These are phyloP conservation scores for Pelagia noctiluca DNA, from an alignment of 30 jellyfish, hydroid and myxozoan genomes.

Conservation along the genomic window DNA sequence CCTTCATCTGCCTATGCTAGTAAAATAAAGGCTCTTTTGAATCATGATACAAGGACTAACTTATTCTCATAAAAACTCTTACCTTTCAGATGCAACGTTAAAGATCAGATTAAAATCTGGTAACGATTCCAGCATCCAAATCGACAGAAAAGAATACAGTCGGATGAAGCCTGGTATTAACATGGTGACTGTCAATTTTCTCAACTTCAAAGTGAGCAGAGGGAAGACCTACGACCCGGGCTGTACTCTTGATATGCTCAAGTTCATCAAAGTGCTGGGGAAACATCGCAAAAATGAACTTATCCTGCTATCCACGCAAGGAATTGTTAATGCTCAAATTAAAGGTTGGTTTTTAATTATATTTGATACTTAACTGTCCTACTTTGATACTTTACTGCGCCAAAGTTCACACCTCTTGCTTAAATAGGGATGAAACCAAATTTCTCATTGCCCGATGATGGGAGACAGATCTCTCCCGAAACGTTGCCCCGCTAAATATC, in stretches of 20 bases:
- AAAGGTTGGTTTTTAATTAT: too few relatives aligned
- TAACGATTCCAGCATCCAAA: conserved; percentile 64
- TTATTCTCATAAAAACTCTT: not conserved
- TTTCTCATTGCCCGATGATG: too few relatives aligned
- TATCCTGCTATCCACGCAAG: conserved; percentile 75
- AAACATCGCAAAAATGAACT: conserved; percentile 50
- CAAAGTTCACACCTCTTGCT: not conserved
- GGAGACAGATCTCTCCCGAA: too few relatives aligned
- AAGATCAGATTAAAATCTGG: conserved; percentile 63
- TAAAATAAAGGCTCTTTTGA: not conserved
- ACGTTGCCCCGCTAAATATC: too few relatives aligned
- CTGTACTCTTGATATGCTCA: conserved; percentile 15
- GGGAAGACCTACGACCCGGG: conserved; percentile 66
- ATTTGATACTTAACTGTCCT: too few relatives aligned
- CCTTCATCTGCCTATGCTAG: too few relatives aligned
- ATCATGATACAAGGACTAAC: not conserved
- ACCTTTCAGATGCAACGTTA: conserved; percentile 57
- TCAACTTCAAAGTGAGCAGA: conserved; percentile 61
- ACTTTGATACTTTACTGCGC: too few relatives aligned
- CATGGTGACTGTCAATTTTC: conserved; percentile 51
- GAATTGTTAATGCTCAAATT: conserved; percentile 46
- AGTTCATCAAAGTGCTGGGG: conserved; percentile 53
- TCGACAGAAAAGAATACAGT: conserved; percentile 80
- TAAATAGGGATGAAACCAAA: too few relatives aligned
- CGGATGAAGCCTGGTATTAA: conserved; percentile 81